Evolutionary conservation across 2,888 invertebrate genomes (phyloP).

Genomic region (Hyles lineata): DNA sequence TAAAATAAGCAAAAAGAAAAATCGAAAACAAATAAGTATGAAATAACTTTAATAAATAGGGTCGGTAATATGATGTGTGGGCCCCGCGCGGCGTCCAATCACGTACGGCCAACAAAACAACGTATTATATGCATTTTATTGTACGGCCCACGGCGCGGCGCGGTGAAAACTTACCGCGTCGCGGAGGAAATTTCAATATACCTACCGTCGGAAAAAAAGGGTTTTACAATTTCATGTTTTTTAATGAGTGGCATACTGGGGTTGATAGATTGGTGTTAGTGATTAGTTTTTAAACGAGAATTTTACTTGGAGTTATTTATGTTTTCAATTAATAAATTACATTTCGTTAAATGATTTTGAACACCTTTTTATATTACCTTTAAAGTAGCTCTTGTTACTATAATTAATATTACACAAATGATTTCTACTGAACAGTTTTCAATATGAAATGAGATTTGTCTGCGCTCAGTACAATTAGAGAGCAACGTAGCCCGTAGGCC

Average conservation of each 20-base stretch:
- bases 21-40: background rate
- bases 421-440: background rate
- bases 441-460: conserved; percentile 31
- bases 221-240: background rate
- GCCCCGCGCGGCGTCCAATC: conserved; percentile 59
- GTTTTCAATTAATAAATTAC: too few relatives aligned
- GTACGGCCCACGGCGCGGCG: conserved; percentile 39
- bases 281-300: background rate
- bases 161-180: conserved; percentile 30
- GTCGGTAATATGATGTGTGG: background rate
- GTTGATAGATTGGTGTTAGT: background rate
- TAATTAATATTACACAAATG: too few relatives aligned
- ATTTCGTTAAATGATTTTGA: too few relatives aligned
- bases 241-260: background rate
- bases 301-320: too few relatives aligned
- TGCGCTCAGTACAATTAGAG: conserved; percentile 53
- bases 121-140: conserved; percentile 84
- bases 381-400: too few relatives aligned
- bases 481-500: conserved; percentile 56
- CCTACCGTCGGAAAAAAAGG: conserved; percentile 55
- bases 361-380: too few relatives aligned
- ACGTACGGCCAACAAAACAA: conserved; percentile 79
- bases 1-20: background rate
- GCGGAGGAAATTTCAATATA: conserved; percentile 53
- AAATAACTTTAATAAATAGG: background rate